Conservation (phyloP, 2,113 vertebrate species). For the Aspiorhynchus laticeps region DNA sequence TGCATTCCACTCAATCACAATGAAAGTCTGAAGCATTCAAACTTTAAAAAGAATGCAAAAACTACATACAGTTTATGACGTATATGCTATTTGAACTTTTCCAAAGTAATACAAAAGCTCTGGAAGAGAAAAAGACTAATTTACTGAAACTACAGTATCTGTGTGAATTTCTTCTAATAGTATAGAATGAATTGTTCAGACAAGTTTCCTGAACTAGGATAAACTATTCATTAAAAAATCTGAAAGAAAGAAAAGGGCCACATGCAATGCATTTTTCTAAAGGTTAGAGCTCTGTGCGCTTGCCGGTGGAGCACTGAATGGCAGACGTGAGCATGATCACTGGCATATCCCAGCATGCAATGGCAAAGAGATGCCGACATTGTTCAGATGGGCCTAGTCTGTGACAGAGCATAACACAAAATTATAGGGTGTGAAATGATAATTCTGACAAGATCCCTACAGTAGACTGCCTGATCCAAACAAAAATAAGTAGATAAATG, state of each 20-base stretch:
- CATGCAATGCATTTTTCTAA: neutral
- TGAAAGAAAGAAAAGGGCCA: neutral
- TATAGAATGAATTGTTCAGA: neutral
- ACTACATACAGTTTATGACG: neutral
- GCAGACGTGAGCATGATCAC: constrained; percentile 2
- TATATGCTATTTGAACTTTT: neutral
- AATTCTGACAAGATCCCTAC: constrained; percentile 45
- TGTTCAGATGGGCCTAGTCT: constrained; percentile 16
- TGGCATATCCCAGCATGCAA: constrained; percentile 16
- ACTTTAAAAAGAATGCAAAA: too few relatives aligned
- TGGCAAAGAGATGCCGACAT: neutral
- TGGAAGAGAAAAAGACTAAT: neutral
- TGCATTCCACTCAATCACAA: too few relatives aligned
- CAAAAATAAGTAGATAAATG: neutral
- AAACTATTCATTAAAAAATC: neutral
- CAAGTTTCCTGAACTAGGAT: neutral
- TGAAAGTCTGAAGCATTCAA: too few relatives aligned
- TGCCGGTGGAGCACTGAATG: constrained; percentile 3
- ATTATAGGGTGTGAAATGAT: constrained; percentile 42
- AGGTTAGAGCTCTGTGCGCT: neutral
- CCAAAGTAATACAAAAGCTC: neutral
- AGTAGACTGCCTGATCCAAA: constrained; percentile 13
- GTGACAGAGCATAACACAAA: constrained; percentile 48
- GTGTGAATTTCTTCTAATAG: neutral
- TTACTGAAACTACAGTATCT: neutral